phyloP scores from a whole-genome alignment of 2,888 invertebrate species.

The Drosophila nr. fundita region DNA sequence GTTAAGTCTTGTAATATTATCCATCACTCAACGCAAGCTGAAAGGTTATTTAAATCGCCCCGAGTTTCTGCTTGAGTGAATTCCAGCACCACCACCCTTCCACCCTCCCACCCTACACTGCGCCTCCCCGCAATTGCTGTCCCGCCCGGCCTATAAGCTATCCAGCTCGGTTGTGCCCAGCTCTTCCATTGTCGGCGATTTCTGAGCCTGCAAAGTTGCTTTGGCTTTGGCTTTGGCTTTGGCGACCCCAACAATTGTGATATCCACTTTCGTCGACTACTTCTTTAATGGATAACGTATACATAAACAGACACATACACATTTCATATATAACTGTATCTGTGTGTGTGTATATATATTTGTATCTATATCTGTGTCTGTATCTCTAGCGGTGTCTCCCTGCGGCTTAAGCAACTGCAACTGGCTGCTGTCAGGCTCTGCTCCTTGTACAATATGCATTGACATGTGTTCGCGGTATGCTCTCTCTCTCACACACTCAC shows the following conservation, averaged over 20 bases:
- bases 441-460: conserved; percentile 52
- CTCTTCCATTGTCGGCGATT: conserved; percentile 42
- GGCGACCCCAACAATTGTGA: conserved; percentile 22
- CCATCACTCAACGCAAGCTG: conserved; percentile 53
- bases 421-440: conserved; percentile 51
- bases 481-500: conserved; percentile 1
- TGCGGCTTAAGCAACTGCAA: conserved; percentile 43
- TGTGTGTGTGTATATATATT: neutral
- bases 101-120: neutral
- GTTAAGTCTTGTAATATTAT: conserved; percentile 46
- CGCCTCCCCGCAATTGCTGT: neutral
- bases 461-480: conserved; percentile 37
- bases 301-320: neutral
- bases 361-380: neutral
- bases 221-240: conserved; percentile 18
- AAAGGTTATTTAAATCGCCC: conserved; percentile 64
- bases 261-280: conserved; percentile 23
- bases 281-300: conserved; percentile 7
- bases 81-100: neutral
- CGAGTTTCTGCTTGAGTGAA: conserved; percentile 54
- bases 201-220: conserved; percentile 18
- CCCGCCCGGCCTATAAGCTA: neutral
- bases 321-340: neutral
- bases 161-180: neutral
- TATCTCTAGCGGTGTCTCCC: neutral